phyloP scores from a whole-genome alignment of 2,888 invertebrate genomes.

The Eurytoma adleriae region DNA sequence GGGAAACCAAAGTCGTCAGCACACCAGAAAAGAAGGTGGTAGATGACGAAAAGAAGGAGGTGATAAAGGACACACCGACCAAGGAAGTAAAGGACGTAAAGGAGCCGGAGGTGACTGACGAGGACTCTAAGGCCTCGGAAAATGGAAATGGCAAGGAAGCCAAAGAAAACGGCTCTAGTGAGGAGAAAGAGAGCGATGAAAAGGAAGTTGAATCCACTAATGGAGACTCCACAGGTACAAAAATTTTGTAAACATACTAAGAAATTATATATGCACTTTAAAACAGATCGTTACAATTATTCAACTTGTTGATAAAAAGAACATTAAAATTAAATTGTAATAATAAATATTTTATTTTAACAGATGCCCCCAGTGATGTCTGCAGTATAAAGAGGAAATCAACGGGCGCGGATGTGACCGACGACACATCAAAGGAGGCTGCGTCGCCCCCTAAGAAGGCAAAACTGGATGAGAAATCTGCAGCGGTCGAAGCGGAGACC shows the following conservation, averaged over 20 bases:
- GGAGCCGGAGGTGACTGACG: conserved; percentile 42
- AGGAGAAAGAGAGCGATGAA: conserved; percentile 74
- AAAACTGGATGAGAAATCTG: conserved; percentile 81
- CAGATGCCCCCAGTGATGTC: conserved; percentile 71
- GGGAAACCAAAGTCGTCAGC: conserved; percentile 53
- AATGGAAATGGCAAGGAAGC: conserved; percentile 72
- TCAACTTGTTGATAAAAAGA: too few relatives aligned
- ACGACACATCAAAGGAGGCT: conserved; percentile 74
- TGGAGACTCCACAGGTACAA: conserved; percentile 75
- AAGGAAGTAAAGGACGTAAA: conserved; percentile 48
- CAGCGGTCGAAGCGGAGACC: conserved; percentile 77
- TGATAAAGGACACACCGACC: conserved; percentile 55
- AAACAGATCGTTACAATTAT: too few relatives aligned
- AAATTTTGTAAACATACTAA: too few relatives aligned
- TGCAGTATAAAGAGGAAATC: conserved; percentile 85
- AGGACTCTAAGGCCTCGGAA: conserved; percentile 55
- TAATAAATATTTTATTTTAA: conserved; percentile 36
- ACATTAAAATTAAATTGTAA: too few relatives aligned
- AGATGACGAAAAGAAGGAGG: conserved; percentile 75
- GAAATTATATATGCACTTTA: too few relatives aligned
- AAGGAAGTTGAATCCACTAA: conserved; percentile 73
- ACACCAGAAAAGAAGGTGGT: conserved; percentile 76
- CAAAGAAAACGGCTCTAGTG: conserved; percentile 75
- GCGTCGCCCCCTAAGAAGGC: conserved; percentile 86
- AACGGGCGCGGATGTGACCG: conserved; percentile 74